These are phyloP conservation scores for Chymomyza caudatula DNA, from an alignment of 2,888 invertebrate species.

Conservation along the genomic window DNA sequence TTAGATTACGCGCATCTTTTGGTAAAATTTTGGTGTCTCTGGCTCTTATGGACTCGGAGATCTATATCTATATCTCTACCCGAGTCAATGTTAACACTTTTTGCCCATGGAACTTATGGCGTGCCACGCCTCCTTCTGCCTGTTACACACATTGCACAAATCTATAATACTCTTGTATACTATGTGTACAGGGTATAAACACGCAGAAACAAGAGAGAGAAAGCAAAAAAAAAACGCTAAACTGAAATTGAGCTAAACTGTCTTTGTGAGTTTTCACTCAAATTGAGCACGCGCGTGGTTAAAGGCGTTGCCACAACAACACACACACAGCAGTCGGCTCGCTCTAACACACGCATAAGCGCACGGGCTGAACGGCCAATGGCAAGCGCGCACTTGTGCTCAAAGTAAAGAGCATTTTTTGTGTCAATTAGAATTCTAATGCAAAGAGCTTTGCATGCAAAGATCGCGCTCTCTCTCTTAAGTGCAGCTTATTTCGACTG, in stretches of 20 bases:
- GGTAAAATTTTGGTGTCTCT: too few relatives aligned
- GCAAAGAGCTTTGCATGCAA: not conserved
- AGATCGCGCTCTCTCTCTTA: not conserved
- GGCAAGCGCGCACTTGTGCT: not conserved
- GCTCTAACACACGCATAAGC: conserved; percentile 10
- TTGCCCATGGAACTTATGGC: too few relatives aligned
- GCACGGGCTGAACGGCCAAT: not conserved
- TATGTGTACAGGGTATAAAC: too few relatives aligned
- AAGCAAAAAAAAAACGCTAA: not conserved
- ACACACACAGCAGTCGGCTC: conserved; percentile 32
- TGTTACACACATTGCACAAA: too few relatives aligned
- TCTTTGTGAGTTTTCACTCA: conserved; percentile 23
- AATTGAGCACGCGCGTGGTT: conserved; percentile 23
- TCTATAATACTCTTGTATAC: too few relatives aligned
- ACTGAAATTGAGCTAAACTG: conserved; percentile 43
- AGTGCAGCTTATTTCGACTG: conserved; percentile 25
- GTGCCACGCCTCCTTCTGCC: too few relatives aligned
- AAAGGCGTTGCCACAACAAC: conserved; percentile 40
- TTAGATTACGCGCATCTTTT: too few relatives aligned
- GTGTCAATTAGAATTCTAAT: not conserved
- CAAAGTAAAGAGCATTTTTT: not conserved
- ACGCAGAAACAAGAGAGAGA: too few relatives aligned
- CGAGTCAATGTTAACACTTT: too few relatives aligned
- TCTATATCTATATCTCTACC: too few relatives aligned
- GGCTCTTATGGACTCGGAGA: too few relatives aligned